Conservation (phyloP, 2,797 vertebrate species). For the Bovichtus diacanthus region DNA sequence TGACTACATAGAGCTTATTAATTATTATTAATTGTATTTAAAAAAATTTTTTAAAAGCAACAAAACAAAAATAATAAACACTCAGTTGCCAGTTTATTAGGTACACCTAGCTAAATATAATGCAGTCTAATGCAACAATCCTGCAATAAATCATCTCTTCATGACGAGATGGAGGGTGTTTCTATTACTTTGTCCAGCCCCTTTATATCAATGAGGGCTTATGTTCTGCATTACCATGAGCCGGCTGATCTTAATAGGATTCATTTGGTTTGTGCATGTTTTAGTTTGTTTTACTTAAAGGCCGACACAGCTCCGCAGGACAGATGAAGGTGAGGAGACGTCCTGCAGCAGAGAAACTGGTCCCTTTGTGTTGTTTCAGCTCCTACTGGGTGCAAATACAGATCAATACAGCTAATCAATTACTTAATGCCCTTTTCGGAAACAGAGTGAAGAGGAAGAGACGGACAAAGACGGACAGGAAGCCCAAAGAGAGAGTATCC, state of each 20-base stretch:
- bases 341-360: neutral
- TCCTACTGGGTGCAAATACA: conserved; percentile 1
- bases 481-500: conserved; percentile 50
- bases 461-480: conserved; percentile 37
- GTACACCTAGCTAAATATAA: too few species aligned
- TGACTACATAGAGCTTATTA: neutral
- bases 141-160: too few species aligned
- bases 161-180: neutral
- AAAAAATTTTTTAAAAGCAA: too few species aligned
- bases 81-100: too few species aligned
- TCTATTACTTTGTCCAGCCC: neutral
- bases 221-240: too few species aligned
- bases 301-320: neutral
- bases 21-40: too few species aligned
- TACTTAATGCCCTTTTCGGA: neutral
- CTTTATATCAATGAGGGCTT: neutral
- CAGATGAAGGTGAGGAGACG: neutral
- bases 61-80: too few species aligned
- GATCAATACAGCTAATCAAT: conserved; percentile 33
- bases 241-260: too few species aligned
- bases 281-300: neutral
- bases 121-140: too few species aligned
- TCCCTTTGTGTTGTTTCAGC: conserved; percentile 8
- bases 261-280: neutral
- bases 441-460: neutral